Evolutionary conservation across 2,113 vertebrate species (phyloP).

Genomic region (Numenius arquata): DNA sequence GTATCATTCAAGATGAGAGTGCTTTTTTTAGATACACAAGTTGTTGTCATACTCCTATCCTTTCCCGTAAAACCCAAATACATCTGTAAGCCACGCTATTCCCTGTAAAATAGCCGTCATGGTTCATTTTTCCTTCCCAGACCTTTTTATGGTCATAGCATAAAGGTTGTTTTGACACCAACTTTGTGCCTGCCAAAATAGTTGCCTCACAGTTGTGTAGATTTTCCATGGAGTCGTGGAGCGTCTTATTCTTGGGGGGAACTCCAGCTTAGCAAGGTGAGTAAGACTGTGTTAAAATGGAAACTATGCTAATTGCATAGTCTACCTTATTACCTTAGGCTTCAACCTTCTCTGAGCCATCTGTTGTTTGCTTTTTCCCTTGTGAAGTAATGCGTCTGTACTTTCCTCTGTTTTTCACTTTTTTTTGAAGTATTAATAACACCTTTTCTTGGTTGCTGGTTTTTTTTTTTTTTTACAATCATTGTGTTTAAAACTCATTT

Average conservation of each 20-base stretch:
- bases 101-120: neutral
- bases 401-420: neutral
- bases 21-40: slow-evolving; percentile 25
- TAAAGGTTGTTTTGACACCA: neutral
- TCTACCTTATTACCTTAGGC: neutral
- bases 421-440: neutral
- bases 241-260: neutral
- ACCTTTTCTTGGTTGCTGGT: neutral
- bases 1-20: neutral
- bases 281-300: neutral
- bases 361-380: neutral
- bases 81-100: neutral
- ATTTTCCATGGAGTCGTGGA: neutral
- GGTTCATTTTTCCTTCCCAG: neutral
- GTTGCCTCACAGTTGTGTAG: neutral
- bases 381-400: neutral
- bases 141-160: neutral
- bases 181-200: neutral
- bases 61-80: neutral
- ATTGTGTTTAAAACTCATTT: neutral
- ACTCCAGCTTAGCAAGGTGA: neutral
- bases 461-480: neutral
- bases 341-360: neutral
- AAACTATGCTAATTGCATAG: neutral
- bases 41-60: neutral